A percentile compares a stretch with the other conserved stretches of the same genome.
Evolutionary conservation across 2,888 invertebrate species (phyloP).

Genomic region (Oligia latruncula): DNA sequence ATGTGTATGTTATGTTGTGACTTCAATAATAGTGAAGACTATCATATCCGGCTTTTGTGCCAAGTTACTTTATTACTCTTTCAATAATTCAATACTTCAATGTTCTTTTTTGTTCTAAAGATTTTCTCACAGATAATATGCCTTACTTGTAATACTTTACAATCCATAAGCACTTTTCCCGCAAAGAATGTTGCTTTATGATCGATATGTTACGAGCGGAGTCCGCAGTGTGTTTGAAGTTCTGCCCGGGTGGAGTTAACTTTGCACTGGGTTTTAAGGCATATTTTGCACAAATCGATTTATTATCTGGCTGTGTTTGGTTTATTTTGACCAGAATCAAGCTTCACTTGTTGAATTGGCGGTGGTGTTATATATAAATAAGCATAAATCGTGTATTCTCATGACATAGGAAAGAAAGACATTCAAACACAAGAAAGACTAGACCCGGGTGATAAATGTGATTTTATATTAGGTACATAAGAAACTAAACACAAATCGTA

Average conservation of each 20-base stretch:
- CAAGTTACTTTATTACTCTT: neutral
- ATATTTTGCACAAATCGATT: slow-evolving; percentile 9
- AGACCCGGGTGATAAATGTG: neutral
- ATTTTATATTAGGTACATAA: too few relatives aligned
- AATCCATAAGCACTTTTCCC: slow-evolving; percentile 6
- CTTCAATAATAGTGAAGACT: neutral
- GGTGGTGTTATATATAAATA: neutral
- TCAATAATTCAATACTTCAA: slow-evolving; percentile 8
- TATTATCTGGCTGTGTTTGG: neutral
- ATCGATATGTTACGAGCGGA: slow-evolving; percentile 15
- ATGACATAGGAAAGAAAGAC: neutral
- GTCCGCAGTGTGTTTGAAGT: slow-evolving; percentile 13
- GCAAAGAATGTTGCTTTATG: slow-evolving; percentile 29
- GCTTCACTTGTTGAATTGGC: neutral
- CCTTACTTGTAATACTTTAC: slow-evolving; percentile 11
- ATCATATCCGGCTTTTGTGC: neutral
- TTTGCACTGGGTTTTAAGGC: slow-evolving; percentile 3
- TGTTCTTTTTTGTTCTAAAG: neutral
- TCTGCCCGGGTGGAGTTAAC: neutral
- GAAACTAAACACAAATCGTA: neutral
- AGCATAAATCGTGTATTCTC: neutral
- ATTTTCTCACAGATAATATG: slow-evolving; percentile 5
- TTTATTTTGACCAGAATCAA: neutral
- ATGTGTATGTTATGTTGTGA: too few relatives aligned
- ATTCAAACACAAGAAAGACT: neutral